A percentile compares a stretch with the other conserved stretches of the same genome.
Conservation (phyloP, 1,140 invertebrate species). For the Heterodera carotae region DNA sequence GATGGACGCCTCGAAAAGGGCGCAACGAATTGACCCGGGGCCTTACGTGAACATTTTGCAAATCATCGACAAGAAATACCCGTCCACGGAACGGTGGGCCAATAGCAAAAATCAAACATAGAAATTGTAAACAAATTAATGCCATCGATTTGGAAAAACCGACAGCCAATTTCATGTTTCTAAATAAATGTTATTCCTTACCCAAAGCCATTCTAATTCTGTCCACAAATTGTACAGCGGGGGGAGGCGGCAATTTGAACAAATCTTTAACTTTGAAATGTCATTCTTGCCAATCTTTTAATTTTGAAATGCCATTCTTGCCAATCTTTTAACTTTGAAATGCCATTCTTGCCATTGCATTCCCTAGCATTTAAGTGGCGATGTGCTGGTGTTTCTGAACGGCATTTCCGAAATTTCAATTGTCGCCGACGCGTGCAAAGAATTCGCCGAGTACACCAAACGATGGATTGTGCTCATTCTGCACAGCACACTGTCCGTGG, state of each 20-base stretch:
- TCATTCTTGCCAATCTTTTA: no score
- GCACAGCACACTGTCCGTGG: slow-evolving; percentile 84
- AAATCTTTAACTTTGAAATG: no score
- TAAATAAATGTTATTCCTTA: no score
- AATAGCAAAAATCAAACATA: not conserved
- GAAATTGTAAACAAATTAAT: no score
- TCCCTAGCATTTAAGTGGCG: slow-evolving; percentile 78
- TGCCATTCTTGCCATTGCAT: no score
- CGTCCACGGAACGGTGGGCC: slow-evolving; percentile 73
- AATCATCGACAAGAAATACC: slow-evolving; percentile 78
- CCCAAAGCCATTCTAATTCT: no score
- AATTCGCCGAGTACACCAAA: slow-evolving; percentile 79
- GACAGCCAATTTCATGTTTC: no score
- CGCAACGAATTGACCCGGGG: slow-evolving; percentile 79
- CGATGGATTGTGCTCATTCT: slow-evolving; percentile 92
- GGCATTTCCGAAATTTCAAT: slow-evolving; percentile 91
- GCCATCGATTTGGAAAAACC: no score
- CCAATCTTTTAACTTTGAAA: no score
- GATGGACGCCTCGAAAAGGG: slow-evolving; percentile 68
- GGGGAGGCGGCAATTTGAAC: no score
- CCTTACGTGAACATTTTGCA: slow-evolving; percentile 81
- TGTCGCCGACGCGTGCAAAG: slow-evolving; percentile 78
- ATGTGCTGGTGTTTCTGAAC: slow-evolving; percentile 92
- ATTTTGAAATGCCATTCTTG: no score
- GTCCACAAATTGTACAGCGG: not conserved